Base-by-base conservation (phyloP, 2,888 invertebrate species). In the Diarsia mendica region DNA sequence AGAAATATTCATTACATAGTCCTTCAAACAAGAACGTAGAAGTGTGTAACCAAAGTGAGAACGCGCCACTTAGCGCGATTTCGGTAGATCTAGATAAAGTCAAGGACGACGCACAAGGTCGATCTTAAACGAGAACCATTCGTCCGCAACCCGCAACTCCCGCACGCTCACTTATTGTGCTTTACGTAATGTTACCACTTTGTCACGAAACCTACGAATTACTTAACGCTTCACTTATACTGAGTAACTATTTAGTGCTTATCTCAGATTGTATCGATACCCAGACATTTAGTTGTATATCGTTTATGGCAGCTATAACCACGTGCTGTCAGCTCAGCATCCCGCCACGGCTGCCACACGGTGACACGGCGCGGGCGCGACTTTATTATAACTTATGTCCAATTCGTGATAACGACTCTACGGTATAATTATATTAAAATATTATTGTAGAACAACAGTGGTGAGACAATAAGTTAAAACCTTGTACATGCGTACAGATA, bases 41-140 rank as follows among this genome's bases (percentile, higher is more conserved):
- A 13, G 58, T 60, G 28, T 58, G 58, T 60, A 18, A 15, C 28
- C 58, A 18, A 60, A 28, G 28, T 10, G 28, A 33, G 67, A 46
- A 46, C 23, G 39, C 44, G 49, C 33, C 28, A 39, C 33, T 49
- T 39, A 61, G 53, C 58, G 67, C 55, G 55, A 61, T 65, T 28
- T 28, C n/a, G 55, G 48, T 65, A 71, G 58, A 78, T 80, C 61
- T 79, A 71, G 80, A 80, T 83, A 78, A 33, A 33, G 15, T 46
- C 83, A 78, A 78, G 83, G 80, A 20, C 80, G 28, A 23, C 83
- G 80, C 82, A 68, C 83, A 28, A 58, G 78, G 65, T 61, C 69
- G 44, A 6, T 60, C 65, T 51, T 28, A 48, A 46, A 64, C 65
- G 18, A 49, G 39, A 55, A 33, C 68, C 76, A 20, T 33, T 23